Evolutionary conservation across 1,140 invertebrate species (phyloP).

Genomic region (Drosophila ohnishii): DNA sequence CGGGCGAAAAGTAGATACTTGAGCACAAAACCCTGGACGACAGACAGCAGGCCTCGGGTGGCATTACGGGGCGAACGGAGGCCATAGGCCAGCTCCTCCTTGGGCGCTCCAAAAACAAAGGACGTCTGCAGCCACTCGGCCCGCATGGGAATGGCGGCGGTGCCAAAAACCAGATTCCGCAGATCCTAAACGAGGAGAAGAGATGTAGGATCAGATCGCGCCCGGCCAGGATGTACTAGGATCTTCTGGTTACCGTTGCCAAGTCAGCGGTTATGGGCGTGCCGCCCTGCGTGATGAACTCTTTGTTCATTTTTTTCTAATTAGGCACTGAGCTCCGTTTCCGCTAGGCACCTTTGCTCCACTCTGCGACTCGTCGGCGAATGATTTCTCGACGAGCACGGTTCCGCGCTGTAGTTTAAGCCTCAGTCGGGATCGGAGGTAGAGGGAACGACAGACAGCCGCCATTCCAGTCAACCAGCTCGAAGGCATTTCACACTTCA

Average conservation of each 20-base stretch:
- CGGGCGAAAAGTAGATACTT: conserved; percentile 87
- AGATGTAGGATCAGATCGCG: conserved; percentile 2
- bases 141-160: conserved; percentile 84
- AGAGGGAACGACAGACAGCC: conserved; percentile 51
- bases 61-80: conserved; percentile 85
- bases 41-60: conserved; percentile 86
- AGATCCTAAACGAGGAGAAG: conserved; percentile 81
- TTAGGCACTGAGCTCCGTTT: conserved; percentile 61
- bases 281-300: conserved; percentile 84
- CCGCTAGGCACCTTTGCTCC: conserved; percentile 70
- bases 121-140: conserved; percentile 86
- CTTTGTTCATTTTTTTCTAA: conserved; percentile 68
- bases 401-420: conserved; percentile 21
- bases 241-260: conserved; percentile 84
- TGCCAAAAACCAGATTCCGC: conserved; percentile 85
- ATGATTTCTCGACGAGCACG: conserved; percentile 45
- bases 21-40: conserved; percentile 86
- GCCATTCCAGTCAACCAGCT: conserved; percentile 48
- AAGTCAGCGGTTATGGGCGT: conserved; percentile 87
- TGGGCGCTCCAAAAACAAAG: conserved; percentile 84
- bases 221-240: neutral
- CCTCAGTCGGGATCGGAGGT: conserved; percentile 31
- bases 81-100: conserved; percentile 85
- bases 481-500: conserved; percentile 74
- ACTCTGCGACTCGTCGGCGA: conserved; percentile 69